Evolutionary conservation across 2,113 vertebrate species (phyloP).

Genomic region (Hydrolagus affinis): DNA sequence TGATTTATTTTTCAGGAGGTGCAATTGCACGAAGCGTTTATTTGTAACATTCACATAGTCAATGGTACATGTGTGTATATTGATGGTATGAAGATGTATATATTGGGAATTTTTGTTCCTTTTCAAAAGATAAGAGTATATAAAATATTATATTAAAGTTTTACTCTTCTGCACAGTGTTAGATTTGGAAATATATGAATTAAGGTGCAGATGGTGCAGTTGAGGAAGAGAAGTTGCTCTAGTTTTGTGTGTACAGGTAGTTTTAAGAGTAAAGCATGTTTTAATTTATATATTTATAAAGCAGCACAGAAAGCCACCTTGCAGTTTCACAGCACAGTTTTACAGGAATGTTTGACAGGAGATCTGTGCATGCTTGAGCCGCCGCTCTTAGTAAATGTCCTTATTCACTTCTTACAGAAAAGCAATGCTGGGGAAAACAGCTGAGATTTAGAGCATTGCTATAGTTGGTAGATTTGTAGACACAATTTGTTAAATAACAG

Average conservation of each 20-base stretch:
- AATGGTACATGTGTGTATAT: slow-evolving; percentile 31
- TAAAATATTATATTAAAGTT: slow-evolving; percentile 26
- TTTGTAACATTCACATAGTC: slow-evolving; percentile 16
- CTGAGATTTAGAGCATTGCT: slow-evolving; percentile 12
- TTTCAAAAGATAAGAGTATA: slow-evolving; percentile 19
- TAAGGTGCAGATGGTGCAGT: slow-evolving; percentile 11
- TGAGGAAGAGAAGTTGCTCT: slow-evolving; percentile 23
- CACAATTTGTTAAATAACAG: background rate
- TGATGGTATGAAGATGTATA: slow-evolving; percentile 33
- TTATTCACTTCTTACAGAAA: background rate
- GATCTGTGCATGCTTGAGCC: slow-evolving; percentile 1
- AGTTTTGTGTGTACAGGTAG: slow-evolving; percentile 30
- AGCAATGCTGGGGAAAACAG: background rate
- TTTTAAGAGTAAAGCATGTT: slow-evolving; percentile 31
- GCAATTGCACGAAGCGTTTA: slow-evolving; percentile 22
- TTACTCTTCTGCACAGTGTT: slow-evolving; percentile 12
- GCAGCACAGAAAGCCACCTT: slow-evolving; percentile 28
- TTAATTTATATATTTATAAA: slow-evolving; percentile 32
- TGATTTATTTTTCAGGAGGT: slow-evolving; percentile 4
- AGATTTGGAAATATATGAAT: slow-evolving; percentile 19
- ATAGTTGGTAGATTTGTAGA: slow-evolving; percentile 25
- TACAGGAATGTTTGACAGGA: slow-evolving; percentile 12
- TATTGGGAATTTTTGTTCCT: slow-evolving; percentile 28
- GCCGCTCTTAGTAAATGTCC: background rate
- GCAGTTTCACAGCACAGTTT: slow-evolving; percentile 32